phyloP scores from a whole-genome alignment of 2,113 vertebrate species.

The Aviceda subcristata region DNA sequence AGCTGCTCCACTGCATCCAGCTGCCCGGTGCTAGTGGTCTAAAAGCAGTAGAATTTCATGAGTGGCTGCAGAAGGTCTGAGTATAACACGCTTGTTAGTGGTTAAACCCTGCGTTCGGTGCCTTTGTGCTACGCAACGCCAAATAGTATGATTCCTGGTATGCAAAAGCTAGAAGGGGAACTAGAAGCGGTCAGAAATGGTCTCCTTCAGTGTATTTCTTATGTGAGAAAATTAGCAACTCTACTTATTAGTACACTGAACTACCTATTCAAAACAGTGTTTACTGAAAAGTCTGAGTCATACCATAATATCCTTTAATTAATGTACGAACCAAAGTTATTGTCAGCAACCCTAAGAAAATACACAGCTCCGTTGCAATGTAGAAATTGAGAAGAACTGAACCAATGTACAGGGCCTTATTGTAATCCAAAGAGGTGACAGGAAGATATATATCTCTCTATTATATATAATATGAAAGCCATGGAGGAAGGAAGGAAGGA shows the following conservation, averaged over 20 bases:
- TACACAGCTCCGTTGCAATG: not conserved
- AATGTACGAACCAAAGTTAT: not conserved
- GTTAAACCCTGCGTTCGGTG: not conserved
- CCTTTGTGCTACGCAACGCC: not conserved
- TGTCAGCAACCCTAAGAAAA: not conserved
- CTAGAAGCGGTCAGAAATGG: not conserved
- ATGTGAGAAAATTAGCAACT: not conserved
- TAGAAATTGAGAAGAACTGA: not conserved
- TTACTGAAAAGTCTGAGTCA: not conserved
- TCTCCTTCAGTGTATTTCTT: not conserved
- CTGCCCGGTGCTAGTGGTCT: no score
- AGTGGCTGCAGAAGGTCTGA: not conserved
- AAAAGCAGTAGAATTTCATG: not conserved
- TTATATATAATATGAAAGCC: not conserved
- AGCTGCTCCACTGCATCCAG: not conserved
- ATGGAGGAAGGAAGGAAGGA: not conserved
- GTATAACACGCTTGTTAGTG: not conserved
- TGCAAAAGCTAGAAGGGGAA: not conserved
- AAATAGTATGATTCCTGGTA: not conserved
- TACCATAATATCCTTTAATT: not conserved
- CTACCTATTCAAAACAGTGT: not conserved
- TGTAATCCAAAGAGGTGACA: not conserved
- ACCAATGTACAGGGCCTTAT: not conserved
- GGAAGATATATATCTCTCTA: not conserved
- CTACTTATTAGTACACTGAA: not conserved